Base-by-base conservation (phyloP, 2,113 vertebrate genomes). In the Neolamprologus kungweensis region DNA sequence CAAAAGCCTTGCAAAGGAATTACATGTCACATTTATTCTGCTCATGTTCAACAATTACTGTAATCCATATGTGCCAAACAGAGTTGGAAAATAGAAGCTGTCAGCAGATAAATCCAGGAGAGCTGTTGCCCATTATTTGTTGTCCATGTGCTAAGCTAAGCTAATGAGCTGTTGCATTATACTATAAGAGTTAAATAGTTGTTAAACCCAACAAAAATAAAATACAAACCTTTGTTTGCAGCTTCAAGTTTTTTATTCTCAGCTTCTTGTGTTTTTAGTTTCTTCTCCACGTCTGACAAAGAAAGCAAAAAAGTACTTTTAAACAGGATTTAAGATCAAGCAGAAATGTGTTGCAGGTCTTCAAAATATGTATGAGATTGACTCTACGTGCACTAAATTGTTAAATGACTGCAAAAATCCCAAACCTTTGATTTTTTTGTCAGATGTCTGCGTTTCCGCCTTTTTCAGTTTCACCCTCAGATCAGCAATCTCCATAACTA, bases 401-500 rank as follows among this genome's bases (percentile, higher is more conserved):
- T 47, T 31, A 57, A 10, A 47, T 14, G 26, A 58, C n/a, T 57
- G n/a, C 6, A 58, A 9, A 58, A 12, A 33, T 33, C 33, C 33
- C 33, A 33, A 33, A 33, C 33, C 33, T 33, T 33, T 33, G 7
- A 33, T 33, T 33, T 58, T 33, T 33, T 58, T 81, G 10, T 7
- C 6, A 10, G 82, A 28, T 12, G 12, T 19, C 19, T 60, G 2
- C 8, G 13, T 35, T 0, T 0, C 47, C 0, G 79, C 58, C 26
- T 14, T 0, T 57, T 87, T 93, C 37, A 93, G 82, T 13, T 93
- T 7, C 8, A 0, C 2, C 58, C 17, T 78, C 75, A 95, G 68
- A 23, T 89, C 85, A 2, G 79, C 7, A 10, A 93, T 84, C 9
- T 93, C 78, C 85, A 53, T 91, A 0, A 92, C 92, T 94, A 63